Conservation (phyloP, 2,797 vertebrate species). For the Tamandua tetradactyla region DNA sequence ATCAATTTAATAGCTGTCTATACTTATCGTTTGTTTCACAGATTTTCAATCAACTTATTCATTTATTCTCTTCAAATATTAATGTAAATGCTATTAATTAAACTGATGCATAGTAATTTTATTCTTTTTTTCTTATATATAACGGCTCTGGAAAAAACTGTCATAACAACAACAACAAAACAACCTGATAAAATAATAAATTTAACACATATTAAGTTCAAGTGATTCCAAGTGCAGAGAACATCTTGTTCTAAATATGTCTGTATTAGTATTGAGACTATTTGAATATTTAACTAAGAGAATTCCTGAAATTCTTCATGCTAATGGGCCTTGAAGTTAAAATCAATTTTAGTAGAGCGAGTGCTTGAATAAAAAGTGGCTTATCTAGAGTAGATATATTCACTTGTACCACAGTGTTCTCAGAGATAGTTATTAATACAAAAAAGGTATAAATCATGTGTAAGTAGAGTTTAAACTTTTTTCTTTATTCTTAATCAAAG, state of each 20-base stretch:
- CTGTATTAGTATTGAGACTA: neutral
- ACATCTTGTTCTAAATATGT: neutral
- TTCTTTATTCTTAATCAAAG: neutral
- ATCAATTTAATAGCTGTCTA: conserved; percentile 78
- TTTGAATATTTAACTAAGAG: neutral
- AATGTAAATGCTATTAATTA: conserved; percentile 76
- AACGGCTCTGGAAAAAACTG: conserved; percentile 67
- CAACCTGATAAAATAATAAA: conserved; percentile 69
- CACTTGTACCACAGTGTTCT: neutral
- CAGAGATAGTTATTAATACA: neutral
- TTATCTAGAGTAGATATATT: neutral
- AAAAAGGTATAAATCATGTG: neutral
- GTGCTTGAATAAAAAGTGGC: neutral
- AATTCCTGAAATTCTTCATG: neutral
- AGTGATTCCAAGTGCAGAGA: neutral
- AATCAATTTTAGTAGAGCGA: neutral
- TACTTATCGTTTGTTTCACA: conserved; percentile 75
- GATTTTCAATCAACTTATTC: conserved; percentile 79
- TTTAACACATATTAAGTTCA: conserved; percentile 62
- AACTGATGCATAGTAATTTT: conserved; percentile 68
- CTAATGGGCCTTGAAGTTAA: neutral
- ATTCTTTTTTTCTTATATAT: conserved; percentile 69
- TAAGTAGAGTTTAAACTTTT: neutral
- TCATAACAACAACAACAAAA: conserved; percentile 66
- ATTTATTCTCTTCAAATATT: conserved; percentile 77